phyloP scores from a whole-genome alignment of 2,113 vertebrate genomes.

The Ardeotis arabs region DNA sequence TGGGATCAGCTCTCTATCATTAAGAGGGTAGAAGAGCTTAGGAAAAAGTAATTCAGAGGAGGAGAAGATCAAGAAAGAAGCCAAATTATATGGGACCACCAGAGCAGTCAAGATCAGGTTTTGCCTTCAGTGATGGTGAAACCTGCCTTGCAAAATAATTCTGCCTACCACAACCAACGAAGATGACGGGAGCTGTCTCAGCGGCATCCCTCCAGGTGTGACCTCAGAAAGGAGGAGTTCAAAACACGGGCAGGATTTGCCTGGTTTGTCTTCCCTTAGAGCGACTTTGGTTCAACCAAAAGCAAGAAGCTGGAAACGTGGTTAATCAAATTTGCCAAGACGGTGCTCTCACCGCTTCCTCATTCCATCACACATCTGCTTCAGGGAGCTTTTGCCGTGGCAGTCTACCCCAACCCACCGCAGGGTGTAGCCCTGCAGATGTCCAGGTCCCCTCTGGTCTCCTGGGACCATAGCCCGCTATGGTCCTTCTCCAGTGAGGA shows the following conservation, averaged over 20 bases:
- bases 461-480: accelerated
- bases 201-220: neutral
- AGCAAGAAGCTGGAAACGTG: neutral
- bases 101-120: neutral
- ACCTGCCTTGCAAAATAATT: accelerated
- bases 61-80: neutral
- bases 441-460: too few relatives aligned
- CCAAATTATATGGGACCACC: neutral
- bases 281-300: neutral
- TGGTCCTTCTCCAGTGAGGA: accelerated
- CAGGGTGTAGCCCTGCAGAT: neutral
- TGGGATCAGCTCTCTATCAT: neutral
- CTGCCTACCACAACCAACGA: accelerated
- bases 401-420: accelerated
- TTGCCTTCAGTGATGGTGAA: neutral
- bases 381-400: neutral
- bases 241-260: accelerated
- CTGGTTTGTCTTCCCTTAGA: neutral
- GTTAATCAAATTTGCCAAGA: neutral
- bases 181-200: accelerated
- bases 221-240: neutral
- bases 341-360: neutral
- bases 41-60: neutral
- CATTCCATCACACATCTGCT: neutral
- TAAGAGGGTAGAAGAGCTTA: neutral